Base-by-base conservation (phyloP, 2,888 invertebrate genomes). In the Morpho deidamia region DNA sequence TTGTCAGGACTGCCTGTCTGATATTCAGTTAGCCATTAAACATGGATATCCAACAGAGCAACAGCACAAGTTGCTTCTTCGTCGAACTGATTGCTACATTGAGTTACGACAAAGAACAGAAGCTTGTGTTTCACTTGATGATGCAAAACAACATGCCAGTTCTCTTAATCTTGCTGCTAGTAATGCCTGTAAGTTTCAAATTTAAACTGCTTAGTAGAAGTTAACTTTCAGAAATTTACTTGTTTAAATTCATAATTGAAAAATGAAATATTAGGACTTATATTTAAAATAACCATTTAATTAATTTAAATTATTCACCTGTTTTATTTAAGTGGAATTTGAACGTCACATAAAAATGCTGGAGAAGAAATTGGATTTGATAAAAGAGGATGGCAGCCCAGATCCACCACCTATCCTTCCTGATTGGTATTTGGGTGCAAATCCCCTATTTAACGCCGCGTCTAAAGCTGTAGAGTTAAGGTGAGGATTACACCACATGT, bases 81-180 rank as follows among this genome's bases (percentile, higher is more conserved):
- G 95, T 23, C 87, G 91, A 63, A 92, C 92, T 0, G 92, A 93
- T 64, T 95, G 95, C 74, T 90, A 90, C 61, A 78, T 90, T 11
- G 91, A 92, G 68, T 69, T 94, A 46, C 77, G 81, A 1, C 73
- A 86, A 37, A 70, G 65, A 37, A 70, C 74, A 0, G 72, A 78
- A 11, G 92, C 91, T 0, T 58, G 71, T 7, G 71, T 68, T 0
- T 70, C 80, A 0, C 64, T 89, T 3, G 49, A 55, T 0, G 65
- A 61, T 0, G 85, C 83, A 0, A 60, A 52, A 1, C 60, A 62
- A 38, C 71, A 79, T 51, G 77, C 77, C 0, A 52, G 52, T 7
- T 46, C 58, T 0, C 64, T 76, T 1, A 65, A 68, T 7, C 62
- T 80, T 2, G 63, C 74, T 0, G 53, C 69, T 0, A 37, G 66